Evolutionary conservation across 2,797 vertebrate species (phyloP).

Genomic region (Eurystomus glaucurus): DNA sequence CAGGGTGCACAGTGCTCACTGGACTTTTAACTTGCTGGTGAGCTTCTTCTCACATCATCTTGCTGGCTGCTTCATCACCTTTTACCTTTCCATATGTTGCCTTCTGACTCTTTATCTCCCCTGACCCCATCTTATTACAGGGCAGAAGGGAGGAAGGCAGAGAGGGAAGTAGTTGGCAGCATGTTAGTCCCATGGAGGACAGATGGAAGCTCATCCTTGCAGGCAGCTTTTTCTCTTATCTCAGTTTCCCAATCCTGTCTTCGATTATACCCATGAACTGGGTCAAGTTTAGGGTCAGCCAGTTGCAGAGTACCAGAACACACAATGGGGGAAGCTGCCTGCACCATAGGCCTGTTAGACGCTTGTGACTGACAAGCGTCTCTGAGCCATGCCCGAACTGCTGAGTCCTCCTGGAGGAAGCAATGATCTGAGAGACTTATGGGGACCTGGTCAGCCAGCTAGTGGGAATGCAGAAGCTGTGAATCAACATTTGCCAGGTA

Average conservation of each 20-base stretch:
- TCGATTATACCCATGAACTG: not conserved
- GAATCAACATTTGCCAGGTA: not conserved
- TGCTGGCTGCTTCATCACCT: not conserved
- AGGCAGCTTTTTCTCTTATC: not conserved
- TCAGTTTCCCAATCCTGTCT: not conserved
- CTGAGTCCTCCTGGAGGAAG: not conserved
- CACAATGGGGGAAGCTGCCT: not conserved
- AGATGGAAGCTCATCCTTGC: not conserved
- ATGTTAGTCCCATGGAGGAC: not conserved
- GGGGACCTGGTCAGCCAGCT: not conserved
- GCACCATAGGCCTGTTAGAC: accelerated
- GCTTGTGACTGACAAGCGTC: not conserved
- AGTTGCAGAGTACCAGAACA: not conserved
- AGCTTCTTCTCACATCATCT: not conserved
- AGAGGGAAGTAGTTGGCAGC: not conserved
- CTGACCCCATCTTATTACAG: not conserved
- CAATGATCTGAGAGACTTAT: not conserved
- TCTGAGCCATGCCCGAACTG: not conserved
- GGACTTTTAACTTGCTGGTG: not conserved
- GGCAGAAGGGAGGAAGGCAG: not conserved
- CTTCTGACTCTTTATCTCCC: not conserved
- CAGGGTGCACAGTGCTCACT: accelerated
- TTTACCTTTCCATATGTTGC: not conserved
- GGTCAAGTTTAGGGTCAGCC: not conserved
- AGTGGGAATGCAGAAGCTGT: not conserved